These are phyloP conservation scores for Magallana ariakensis DNA, from an alignment of 1,140 invertebrate genomes.

Conservation along the genomic window DNA sequence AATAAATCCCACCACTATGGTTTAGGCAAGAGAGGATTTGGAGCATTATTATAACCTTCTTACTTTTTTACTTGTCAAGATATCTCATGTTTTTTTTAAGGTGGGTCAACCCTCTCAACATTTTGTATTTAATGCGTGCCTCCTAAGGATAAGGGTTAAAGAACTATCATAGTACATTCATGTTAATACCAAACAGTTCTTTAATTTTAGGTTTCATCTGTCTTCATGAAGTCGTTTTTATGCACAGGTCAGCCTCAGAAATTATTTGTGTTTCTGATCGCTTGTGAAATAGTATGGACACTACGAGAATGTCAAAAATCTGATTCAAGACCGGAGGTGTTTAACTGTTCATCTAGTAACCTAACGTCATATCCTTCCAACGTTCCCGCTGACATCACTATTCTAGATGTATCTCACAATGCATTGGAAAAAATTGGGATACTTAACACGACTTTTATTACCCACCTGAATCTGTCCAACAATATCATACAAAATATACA, in stretches of 20 bases:
- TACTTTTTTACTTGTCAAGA: too few relatives aligned
- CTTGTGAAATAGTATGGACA: slow-evolving; percentile 7
- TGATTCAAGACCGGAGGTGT: background rate
- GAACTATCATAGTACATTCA: too few relatives aligned
- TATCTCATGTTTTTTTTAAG: too few relatives aligned
- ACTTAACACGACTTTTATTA: background rate
- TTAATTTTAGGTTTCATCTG: too few relatives aligned
- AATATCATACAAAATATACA: background rate
- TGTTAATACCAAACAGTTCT: too few relatives aligned
- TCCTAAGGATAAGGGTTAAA: too few relatives aligned
- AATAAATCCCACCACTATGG: too few relatives aligned
- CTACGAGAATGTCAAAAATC: background rate
- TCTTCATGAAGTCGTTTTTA: background rate
- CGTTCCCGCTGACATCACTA: background rate
- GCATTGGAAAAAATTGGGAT: background rate
- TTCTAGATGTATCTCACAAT: background rate
- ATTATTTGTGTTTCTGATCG: background rate
- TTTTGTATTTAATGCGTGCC: too few relatives aligned
- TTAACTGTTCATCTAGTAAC: slow-evolving; percentile 15
- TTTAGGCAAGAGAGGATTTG: too few relatives aligned
- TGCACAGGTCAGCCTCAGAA: background rate
- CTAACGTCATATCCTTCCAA: background rate
- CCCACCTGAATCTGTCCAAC: background rate
- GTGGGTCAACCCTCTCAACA: too few relatives aligned
- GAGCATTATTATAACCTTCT: too few relatives aligned